Evolutionary conservation across 2,888 invertebrate genomes (phyloP), one percentile per base, ranked within the genome.

Genomic region (Notodonta dromedarius): DNA sequence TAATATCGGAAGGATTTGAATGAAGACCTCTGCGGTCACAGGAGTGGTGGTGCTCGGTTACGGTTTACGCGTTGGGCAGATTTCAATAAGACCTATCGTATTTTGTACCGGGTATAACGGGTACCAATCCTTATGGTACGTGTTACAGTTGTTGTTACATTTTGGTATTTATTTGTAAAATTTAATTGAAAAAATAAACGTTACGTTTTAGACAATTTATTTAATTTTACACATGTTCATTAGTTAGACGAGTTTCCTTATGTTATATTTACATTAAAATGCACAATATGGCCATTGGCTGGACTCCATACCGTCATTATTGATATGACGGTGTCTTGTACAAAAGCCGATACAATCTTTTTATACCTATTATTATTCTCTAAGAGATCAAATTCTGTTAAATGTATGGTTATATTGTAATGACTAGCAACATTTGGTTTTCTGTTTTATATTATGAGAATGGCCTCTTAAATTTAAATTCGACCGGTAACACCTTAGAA

Each of bases 221-320:
- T 93, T 89, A 82, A 91, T 93, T 93, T 90, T 93, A 93, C 93
- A 93, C 92, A 89, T 90, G 90, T 91, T 90, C 80, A 83, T 88
- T 88, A 89, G 86, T 86, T 84, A 90, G 87, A 91, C 86, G 85
- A 87, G 83, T 82, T 86, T 77, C 67, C 89, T 91, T 90, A 90
- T 50, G 72, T 78, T 84, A 91, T 93, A 93, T 93, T 89, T 93
- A 93, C 93, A 93, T 72, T 72, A 79, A 78, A 90, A 91, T 91
- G 87, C 91, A 90, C 90, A 88, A 77, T 78, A 81, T 80, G 88
- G 86, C 90, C 87, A 77, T 78, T 76, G 81, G 78, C 74, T 79
- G 78, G 71, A 71, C 71, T 74, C 73, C 70, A 82, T 82, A 82
- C 86, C 86, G 87, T 24, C 87, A 86, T 85, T 79, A 74, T 81